Evolutionary conservation across 2,113 vertebrate genomes (phyloP).

Genomic region (Neogobius melanostomus): DNA sequence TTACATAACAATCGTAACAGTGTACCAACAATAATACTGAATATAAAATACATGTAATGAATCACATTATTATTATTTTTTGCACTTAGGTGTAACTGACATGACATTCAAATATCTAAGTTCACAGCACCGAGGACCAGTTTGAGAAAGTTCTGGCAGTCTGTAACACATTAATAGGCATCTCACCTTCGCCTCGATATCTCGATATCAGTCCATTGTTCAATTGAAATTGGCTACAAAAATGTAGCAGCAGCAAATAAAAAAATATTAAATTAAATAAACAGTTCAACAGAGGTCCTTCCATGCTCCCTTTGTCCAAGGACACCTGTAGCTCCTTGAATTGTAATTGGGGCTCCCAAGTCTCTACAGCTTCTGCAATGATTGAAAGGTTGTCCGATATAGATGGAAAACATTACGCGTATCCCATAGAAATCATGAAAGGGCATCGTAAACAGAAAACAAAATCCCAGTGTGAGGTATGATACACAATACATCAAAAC

Average conservation of each 20-base stretch:
- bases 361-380: constrained; percentile 61
- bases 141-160: constrained; percentile 67
- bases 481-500: constrained; percentile 35
- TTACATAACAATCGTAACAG: constrained; percentile 97
- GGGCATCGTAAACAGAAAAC: constrained; percentile 57
- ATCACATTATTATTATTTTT: constrained; percentile 85
- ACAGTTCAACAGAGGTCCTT: constrained; percentile 52
- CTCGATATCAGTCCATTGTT: constrained; percentile 59
- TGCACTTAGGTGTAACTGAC: constrained; percentile 84
- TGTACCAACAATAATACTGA: constrained; percentile 98
- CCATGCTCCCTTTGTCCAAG: constrained; percentile 31
- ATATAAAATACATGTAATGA: constrained; percentile 98
- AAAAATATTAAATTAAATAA: constrained; percentile 56
- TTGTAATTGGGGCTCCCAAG: constrained; percentile 50
- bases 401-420: constrained; percentile 24
- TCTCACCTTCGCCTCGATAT: constrained; percentile 19
- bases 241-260: constrained; percentile 83
- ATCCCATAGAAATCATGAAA: constrained; percentile 36
- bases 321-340: constrained; percentile 25
- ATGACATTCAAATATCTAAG: constrained; percentile 87
- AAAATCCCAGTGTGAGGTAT: constrained; percentile 82
- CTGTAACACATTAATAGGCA: constrained; percentile 36
- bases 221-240: constrained; percentile 73
- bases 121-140: constrained; percentile 81
- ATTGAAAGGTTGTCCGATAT: constrained; percentile 22